phyloP scores from a whole-genome alignment of 37 sponge, comb jelly and placozoan species.

The Bolinopsis microptera region DNA sequence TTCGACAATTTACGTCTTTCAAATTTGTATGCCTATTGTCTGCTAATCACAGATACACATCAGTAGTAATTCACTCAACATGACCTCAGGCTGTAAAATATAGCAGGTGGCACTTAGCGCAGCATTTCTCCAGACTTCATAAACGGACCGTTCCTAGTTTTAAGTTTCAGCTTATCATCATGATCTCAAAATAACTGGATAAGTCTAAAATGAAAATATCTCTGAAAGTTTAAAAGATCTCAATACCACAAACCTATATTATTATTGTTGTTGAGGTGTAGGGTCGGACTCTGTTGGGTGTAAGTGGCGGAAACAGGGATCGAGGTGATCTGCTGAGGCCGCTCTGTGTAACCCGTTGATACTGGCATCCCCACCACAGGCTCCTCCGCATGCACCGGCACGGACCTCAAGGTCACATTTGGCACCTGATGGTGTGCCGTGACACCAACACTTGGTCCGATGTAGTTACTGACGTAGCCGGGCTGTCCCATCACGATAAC shows the following conservation, averaged over 20 bases:
- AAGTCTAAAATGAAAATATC: not conserved
- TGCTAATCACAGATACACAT: not conserved
- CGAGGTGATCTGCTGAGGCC: not conserved
- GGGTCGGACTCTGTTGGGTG: not conserved
- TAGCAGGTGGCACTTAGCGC: not conserved
- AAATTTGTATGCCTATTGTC: not conserved
- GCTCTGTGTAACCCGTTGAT: not conserved
- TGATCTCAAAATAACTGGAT: not conserved
- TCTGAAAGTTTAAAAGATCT: not conserved
- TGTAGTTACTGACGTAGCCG: slow-evolving; percentile 24
- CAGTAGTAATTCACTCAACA: not conserved
- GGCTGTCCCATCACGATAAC: slow-evolving; percentile 49
- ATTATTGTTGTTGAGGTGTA: not conserved
- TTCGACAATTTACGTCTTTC: not conserved
- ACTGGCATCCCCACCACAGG: slow-evolving; percentile 58
- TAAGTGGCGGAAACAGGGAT: not conserved
- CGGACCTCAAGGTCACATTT: slow-evolving; percentile 35
- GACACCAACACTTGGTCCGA: not conserved
- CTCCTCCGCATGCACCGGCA: slow-evolving; percentile 21
- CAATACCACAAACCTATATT: not conserved
- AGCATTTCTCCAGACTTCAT: not conserved
- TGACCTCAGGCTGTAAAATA: not conserved
- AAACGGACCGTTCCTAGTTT: not conserved
- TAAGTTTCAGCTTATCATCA: not conserved
- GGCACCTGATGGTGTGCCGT: slow-evolving; percentile 13